Evolutionary conservation across 1,140 invertebrate species (phyloP).

Genomic region (Ctenoplectra terminalis): DNA sequence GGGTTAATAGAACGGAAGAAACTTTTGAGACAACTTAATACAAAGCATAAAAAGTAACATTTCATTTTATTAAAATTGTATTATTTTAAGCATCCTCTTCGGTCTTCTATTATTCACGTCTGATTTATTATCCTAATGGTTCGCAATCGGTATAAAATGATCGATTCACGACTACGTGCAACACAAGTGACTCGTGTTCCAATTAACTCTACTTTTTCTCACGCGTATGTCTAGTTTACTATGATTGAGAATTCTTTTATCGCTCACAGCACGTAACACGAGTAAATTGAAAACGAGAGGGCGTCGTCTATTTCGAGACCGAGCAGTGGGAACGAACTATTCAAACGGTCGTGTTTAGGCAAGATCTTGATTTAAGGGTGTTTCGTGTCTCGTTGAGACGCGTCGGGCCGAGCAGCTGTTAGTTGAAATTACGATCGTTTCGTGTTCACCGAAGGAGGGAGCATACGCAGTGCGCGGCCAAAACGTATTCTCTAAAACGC

Average conservation of each 20-base stretch:
- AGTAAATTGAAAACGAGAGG: background rate
- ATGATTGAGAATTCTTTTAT: conserved; percentile 6
- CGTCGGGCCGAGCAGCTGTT: conserved; percentile 28
- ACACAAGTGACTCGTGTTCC: no score
- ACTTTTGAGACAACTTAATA: no score
- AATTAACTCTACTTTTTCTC: background rate
- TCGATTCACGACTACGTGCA: no score
- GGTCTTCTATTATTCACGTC: no score
- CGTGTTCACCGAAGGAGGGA: background rate
- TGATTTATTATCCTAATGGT: no score
- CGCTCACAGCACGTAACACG: background rate
- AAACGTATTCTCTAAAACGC: conserved; percentile 14
- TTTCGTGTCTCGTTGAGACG: conserved; percentile 41
- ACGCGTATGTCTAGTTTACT: no score
- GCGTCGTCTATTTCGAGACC: conserved; percentile 21
- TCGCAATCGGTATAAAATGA: no score
- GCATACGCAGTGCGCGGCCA: background rate
- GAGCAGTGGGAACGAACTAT: conserved; percentile 19
- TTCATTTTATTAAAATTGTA: no score
- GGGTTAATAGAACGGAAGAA: no score
- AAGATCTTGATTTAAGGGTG: conserved; percentile 44
- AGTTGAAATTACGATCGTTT: conserved; percentile 46
- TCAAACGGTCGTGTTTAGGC: conserved; percentile 36
- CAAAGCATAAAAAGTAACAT: no score
- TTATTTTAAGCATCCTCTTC: background rate